Percentiles rank a stretch among this genome's conserved stretches.
phyloP scores from a whole-genome alignment of 2,888 invertebrate species.

The Tetranychus piercei region DNA sequence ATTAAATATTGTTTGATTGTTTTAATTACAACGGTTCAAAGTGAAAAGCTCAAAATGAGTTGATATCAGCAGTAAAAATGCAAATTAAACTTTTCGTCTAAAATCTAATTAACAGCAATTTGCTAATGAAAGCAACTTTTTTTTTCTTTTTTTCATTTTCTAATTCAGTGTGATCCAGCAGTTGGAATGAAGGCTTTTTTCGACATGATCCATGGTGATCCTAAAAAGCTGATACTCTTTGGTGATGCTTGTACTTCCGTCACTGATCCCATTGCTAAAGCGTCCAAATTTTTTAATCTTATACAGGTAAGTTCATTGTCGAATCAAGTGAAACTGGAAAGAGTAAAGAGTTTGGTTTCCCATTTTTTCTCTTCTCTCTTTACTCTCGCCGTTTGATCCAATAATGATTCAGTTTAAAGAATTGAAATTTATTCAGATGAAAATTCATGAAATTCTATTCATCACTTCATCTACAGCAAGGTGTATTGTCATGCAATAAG shows the following conservation, averaged over 20 bases:
- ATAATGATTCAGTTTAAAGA: no score
- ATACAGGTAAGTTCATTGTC: slow-evolving; percentile 53
- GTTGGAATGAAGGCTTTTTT: slow-evolving; percentile 87
- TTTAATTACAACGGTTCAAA: no score
- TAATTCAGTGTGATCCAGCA: slow-evolving; percentile 69
- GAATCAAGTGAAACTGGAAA: neutral
- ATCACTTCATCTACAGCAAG: no score
- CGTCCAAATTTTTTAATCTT: slow-evolving; percentile 88
- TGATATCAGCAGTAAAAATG: neutral
- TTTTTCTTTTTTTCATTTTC: neutral
- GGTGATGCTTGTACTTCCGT: slow-evolving; percentile 91
- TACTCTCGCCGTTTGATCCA: neutral
- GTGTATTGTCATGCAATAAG: no score
- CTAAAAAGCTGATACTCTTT: slow-evolving; percentile 60
- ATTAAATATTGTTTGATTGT: no score
- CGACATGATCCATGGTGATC: slow-evolving; percentile 85
- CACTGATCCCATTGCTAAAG: slow-evolving; percentile 89
- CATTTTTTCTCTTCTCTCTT: neutral
- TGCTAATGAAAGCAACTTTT: neutral
- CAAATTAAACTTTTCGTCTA: neutral
- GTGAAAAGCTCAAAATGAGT: neutral
- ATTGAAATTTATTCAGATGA: no score
- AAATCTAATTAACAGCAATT: neutral
- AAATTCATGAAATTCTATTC: no score
- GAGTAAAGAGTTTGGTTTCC: neutral